Conservation (phyloP, 1,140 invertebrate species). For the Mamestra configurata region DNA sequence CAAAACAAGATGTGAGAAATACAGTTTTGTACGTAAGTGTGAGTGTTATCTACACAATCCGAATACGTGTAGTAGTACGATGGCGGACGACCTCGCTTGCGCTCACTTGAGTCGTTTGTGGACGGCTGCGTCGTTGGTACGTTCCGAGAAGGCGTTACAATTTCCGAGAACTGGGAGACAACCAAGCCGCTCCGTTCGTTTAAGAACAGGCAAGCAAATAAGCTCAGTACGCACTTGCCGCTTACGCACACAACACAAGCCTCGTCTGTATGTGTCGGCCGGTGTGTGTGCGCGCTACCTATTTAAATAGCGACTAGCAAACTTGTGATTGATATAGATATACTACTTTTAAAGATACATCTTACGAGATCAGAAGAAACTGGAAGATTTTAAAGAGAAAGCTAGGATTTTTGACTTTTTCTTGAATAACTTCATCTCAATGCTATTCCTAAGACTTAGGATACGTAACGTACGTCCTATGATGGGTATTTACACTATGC, state of each 20-base stretch:
- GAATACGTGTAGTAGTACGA: slow-evolving; percentile 74
- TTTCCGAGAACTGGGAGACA: slow-evolving; percentile 87
- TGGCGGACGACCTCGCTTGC: slow-evolving; percentile 84
- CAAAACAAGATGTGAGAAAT: slow-evolving; percentile 39
- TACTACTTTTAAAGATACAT: background rate
- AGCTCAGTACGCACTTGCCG: slow-evolving; percentile 78
- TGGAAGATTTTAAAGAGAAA: background rate
- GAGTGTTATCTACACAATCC: slow-evolving; percentile 74
- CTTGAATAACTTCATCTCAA: background rate
- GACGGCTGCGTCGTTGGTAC: slow-evolving; percentile 82
- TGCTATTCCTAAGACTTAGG: background rate
- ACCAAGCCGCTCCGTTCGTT: slow-evolving; percentile 79
- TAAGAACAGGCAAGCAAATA: slow-evolving; percentile 82
- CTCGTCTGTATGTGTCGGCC: slow-evolving; percentile 56
- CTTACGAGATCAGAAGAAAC: slow-evolving; percentile 12
- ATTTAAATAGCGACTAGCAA: slow-evolving; percentile 55
- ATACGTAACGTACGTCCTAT: background rate
- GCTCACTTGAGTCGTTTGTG: slow-evolving; percentile 82
- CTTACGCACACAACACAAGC: slow-evolving; percentile 76
- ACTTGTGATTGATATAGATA: slow-evolving; percentile 10
- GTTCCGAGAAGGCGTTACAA: slow-evolving; percentile 87
- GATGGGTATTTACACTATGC: background rate
- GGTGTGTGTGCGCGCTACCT: slow-evolving; percentile 65
- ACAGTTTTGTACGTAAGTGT: slow-evolving; percentile 40
- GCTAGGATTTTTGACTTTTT: background rate